Base-by-base conservation (phyloP, 2,888 invertebrate species). In the Brachyptera risi region DNA sequence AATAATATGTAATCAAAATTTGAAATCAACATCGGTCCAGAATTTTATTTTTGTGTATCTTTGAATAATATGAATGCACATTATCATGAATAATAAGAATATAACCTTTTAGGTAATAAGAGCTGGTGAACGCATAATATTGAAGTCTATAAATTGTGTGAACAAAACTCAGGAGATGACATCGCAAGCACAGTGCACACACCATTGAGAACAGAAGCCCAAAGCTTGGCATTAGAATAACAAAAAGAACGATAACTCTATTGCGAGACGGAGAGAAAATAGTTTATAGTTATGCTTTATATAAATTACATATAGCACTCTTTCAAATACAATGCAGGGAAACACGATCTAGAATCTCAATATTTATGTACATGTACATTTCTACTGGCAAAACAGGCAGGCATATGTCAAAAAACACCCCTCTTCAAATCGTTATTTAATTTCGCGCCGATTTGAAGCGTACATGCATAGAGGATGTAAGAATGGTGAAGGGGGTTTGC, bases 361-460 rank as follows among this genome's bases (percentile, higher is more conserved):
- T 54, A 54, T 54, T 54, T 54, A 54, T 54, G 54, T 35, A 54
- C 37, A 21, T 21, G 37, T 54, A 31, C 23, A 50, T 40, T 40
- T 40, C n/a, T 5, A n/a, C 13, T 17, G 44, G 44, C 44, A 11
- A 11, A 5, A 19, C 2, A 31, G 23, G 54, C 50, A 31, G 37
- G 54, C 3, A 35, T 37, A 54, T 54, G 54, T 54, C 54, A 54
- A 35, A 17, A 3, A 3, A 17, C 17, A 4, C n/a, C 51, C 17
- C 51, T 51, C 51, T 31, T 27, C 31, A 60, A 56, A 60, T 60
- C 56, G 60, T 56, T 60, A 60, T 60, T 60, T 60, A 60, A 60
- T 60, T 60, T 60, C 42, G 47, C 56, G 37, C 60, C 60, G 60
- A 60, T 60, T 54, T 60, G 42, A 21, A 27, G 7, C 51, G 31